Percentiles rank a stretch among this genome's conserved stretches.
phyloP scores from a whole-genome alignment of 2,113 vertebrate genomes.

The Tichodroma muraria region DNA sequence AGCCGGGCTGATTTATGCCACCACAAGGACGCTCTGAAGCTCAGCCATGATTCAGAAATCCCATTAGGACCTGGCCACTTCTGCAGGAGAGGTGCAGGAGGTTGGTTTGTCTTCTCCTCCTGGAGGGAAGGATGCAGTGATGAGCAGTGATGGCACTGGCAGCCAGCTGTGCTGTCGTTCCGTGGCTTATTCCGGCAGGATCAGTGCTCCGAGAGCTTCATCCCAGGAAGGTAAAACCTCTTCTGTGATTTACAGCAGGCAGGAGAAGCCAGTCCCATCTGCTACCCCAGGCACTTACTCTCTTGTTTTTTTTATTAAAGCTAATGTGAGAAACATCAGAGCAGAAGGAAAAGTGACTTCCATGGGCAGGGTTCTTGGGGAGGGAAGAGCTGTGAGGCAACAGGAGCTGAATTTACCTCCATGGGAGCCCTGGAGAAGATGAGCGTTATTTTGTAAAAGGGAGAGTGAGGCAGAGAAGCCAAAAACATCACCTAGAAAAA shows the following conservation, averaged over 20 bases:
- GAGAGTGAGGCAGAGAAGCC: neutral
- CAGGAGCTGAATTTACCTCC: neutral
- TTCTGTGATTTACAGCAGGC: neutral
- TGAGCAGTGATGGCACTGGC: neutral
- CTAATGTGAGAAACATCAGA: neutral
- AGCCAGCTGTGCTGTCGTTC: neutral
- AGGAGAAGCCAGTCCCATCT: conserved; percentile 1
- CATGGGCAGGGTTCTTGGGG: neutral
- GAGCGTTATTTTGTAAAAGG: neutral
- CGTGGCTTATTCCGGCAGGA: neutral
- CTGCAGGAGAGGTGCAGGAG: neutral
- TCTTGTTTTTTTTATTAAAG: neutral
- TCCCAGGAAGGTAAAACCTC: neutral
- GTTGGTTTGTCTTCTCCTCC: neutral
- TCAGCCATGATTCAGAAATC: neutral
- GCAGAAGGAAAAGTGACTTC: neutral
- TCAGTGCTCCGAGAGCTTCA: neutral
- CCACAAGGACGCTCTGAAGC: neutral
- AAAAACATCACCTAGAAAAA: neutral
- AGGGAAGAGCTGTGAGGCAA: neutral
- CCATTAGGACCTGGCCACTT: conserved; percentile 14
- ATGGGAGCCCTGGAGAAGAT: neutral
- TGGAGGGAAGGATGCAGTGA: neutral
- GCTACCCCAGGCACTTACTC: neutral
- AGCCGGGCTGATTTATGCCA: neutral